A percentile compares a stretch with the other conserved stretches of the same genome.
phyloP scores from a whole-genome alignment of 2,113 vertebrate species.

The Arvicanthis niloticus region DNA sequence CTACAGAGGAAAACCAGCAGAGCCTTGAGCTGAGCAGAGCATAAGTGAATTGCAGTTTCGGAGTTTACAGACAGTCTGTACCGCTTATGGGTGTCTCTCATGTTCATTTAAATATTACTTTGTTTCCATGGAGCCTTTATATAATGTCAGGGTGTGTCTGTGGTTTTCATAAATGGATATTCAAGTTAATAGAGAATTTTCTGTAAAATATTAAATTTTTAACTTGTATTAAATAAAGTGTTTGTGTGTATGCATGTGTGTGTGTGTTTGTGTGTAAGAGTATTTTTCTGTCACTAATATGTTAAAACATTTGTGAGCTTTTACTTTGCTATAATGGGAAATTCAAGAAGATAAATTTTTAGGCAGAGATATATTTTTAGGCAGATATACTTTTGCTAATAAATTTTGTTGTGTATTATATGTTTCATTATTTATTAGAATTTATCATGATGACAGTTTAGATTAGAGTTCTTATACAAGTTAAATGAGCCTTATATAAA shows the following conservation, averaged over 20 bases:
- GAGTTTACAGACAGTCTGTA: no score
- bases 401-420: conserved; percentile 30
- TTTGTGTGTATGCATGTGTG: not conserved
- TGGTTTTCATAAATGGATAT: no score
- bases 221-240: no score
- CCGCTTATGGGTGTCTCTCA: not conserved
- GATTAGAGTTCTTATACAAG: conserved; percentile 10
- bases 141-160: not conserved
- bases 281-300: no score
- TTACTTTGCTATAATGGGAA: conserved; percentile 26
- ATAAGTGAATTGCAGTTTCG: conserved; percentile 9
- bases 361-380: conserved; percentile 8
- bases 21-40: not conserved
- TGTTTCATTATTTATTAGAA: conserved; percentile 49
- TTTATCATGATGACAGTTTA: conserved; percentile 28
- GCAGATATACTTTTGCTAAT: conserved; percentile 21
- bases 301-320: not conserved
- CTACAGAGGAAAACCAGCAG: conserved; percentile 15
- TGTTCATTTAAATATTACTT: not conserved
- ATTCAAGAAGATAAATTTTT: conserved; percentile 43
- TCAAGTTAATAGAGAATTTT: no score
- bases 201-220: no score
- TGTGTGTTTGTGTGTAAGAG: not conserved
- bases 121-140: not conserved
- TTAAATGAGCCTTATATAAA: conserved; percentile 47